Evolutionary conservation across 2,888 invertebrate genomes (phyloP), one percentile per base, ranked within the genome.

Genomic region (Thymelicus sylvestris): DNA sequence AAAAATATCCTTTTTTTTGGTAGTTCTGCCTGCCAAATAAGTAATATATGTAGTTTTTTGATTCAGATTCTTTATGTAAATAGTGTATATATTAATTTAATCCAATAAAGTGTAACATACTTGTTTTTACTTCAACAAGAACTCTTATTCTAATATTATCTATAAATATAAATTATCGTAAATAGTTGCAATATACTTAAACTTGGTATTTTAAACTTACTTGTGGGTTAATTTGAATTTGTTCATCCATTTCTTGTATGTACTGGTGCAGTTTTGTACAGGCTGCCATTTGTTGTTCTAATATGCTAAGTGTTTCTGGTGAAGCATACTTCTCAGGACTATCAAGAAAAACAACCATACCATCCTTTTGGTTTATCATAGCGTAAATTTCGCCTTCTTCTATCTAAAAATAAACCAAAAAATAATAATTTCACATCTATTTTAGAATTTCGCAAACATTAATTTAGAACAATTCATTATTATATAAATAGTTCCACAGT

Each of bases 361-460:
- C 99, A 91, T 99, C 99, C 89, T 98, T 98, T 92, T 99, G 98
- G 93, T 99, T 98, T 77, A 99, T 99, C 81, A 97, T 97, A 39
- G 99, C 99, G 93, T 97, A 98, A 80, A 99, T 99, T 94, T 99
- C 98, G 68, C 98, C 97, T 86, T 98, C 98, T 92, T 98, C 98
- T 82, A 99, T 99, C 98, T 98, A 80, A 80, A 80, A 73, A 44
- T 59, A 10, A 41, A 59, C n/a, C 41, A 52, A 39, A 44, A 7
- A 19, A 48, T 48, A 38, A 31, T 12, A 61, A 15, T 44, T 19
- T 19, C 6, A 52, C 3, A 52, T 19, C 7, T 12, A 52, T 19
- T 52, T 3, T 19, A 19, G 15, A 1, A 52, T 19, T 44, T 44
- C 0, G 1, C 19, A 19, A 7, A 15, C 7, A 52, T 19, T 52